These are phyloP conservation scores for Tipula vernalis DNA, from an alignment of 2,888 invertebrate species.

Conservation along the genomic window DNA sequence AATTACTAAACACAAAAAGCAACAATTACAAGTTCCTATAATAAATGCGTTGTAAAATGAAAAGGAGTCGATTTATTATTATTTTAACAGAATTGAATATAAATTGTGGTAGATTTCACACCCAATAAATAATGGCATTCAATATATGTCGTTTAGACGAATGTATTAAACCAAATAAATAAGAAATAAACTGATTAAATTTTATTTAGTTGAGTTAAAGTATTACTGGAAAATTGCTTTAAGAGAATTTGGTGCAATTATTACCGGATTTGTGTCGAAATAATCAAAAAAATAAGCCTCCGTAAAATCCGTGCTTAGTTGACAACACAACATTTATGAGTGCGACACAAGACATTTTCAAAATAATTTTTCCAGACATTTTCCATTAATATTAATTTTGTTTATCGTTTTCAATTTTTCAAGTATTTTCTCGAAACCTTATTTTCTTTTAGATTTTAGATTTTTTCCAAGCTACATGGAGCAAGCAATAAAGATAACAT, in stretches of 20 bases:
- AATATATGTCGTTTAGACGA: background rate
- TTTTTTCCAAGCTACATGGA: background rate
- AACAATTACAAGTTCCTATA: background rate
- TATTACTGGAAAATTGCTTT: too few relatives aligned
- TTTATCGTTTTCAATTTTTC: background rate
- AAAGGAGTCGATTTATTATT: background rate
- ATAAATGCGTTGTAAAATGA: background rate
- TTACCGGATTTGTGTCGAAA: too few relatives aligned
- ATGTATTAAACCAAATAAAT: too few relatives aligned
- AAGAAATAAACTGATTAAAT: too few relatives aligned
- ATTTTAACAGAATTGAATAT: background rate
- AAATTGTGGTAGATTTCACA: background rate
- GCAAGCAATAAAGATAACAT: background rate
- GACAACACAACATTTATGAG: background rate
- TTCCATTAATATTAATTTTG: constrained; percentile 4
- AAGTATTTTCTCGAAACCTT: background rate
- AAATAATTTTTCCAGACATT: background rate
- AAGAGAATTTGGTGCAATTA: too few relatives aligned
- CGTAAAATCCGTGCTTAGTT: too few relatives aligned
- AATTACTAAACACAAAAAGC: background rate
- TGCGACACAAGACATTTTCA: background rate
- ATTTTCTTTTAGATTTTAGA: background rate
- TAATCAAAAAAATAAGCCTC: too few relatives aligned
- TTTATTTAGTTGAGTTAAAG: too few relatives aligned
- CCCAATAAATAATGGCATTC: background rate